Evolutionary conservation across 1,140 invertebrate species (phyloP).

Genomic region (Dreissena rostriformis): DNA sequence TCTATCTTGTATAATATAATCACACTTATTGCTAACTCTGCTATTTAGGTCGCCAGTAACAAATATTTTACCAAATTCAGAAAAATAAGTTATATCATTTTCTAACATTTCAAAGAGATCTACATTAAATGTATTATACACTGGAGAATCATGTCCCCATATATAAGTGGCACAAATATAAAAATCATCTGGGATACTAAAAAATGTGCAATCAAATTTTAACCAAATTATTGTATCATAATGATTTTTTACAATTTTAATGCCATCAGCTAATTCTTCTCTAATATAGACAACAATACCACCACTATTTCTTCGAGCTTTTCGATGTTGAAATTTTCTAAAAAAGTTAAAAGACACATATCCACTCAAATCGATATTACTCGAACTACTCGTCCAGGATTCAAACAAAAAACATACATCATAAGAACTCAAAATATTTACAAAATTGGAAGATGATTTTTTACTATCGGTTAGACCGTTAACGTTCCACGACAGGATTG

Average conservation of each 20-base stretch:
- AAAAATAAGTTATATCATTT: constrained; percentile 4
- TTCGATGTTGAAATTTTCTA: constrained; percentile 18
- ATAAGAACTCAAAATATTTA: not conserved
- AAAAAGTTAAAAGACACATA: constrained; percentile 6
- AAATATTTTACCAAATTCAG: not conserved
- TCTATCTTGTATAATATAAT: constrained; percentile 7
- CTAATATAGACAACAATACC: not conserved
- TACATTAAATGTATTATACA: constrained; percentile 32
- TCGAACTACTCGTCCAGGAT: constrained; percentile 12
- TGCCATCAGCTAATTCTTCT: constrained; percentile 13
- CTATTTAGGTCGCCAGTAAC: constrained; percentile 3
- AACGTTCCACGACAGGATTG: no score
- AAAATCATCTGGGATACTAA: constrained; percentile 17
- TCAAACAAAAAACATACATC: constrained; percentile 8
- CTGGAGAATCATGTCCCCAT: not conserved
- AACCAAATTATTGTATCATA: constrained; percentile 26
- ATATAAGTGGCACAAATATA: constrained; percentile 10
- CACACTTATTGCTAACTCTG: not conserved
- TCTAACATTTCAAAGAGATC: not conserved
- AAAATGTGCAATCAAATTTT: not conserved
- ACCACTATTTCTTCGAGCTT: constrained; percentile 8
- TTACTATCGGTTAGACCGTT: not conserved
- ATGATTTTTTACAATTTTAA: constrained; percentile 10
- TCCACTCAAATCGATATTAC: constrained; percentile 23
- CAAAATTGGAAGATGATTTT: not conserved